Base-by-base conservation (phyloP, 2,888 invertebrate species). In the Scaptomyza polygonia region DNA sequence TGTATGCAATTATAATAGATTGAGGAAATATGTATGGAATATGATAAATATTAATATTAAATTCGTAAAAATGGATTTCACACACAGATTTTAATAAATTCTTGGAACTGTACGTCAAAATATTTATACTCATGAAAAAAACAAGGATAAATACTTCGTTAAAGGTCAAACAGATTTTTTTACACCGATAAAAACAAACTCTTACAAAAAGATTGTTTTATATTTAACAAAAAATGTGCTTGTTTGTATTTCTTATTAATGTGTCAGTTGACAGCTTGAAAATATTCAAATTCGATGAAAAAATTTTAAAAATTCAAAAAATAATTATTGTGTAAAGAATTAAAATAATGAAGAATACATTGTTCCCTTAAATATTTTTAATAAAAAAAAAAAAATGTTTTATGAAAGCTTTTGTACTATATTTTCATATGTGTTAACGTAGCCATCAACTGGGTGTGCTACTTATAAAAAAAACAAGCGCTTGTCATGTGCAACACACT, bases 401-500 rank as follows among this genome's bases (percentile, higher is more conserved):
- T 9, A 14, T 14, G 6, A 7, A 7, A 18, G 9, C 9, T 14
- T 12, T 16, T 30, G 5, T 61, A 16, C 16, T 29, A 18, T 30
- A n/a, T n/a, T 16, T 14, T 36, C 14, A 7, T 12, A 18, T 11
- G 21, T 34, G 45, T 45, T 14, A 58, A 40, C 42, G 36, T 43
- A 30, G 42, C 57, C 25, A 16, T 21, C 16, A 40, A 29, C 5
- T 5, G 5, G 25, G 5, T 4, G 4, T 25, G 25, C 25, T 25
- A 0, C 5, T 5, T n/a, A n/a, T n/a, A 25, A 25, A 25, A 25
- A 25, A 25, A 3, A 3, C 5, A 5, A 25, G 25, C 25, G 43
- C 25, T 62, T 63, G 81, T 63, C 67, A n/a, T n/a, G n/a, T n/a
- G n/a, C 67, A 32, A 32, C 18, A 11, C 48, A 29, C 5, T 2